Percentiles rank a stretch among this genome's conserved stretches.
These are phyloP conservation scores for Leontocebus nigricollis DNA, from an alignment of 2,797 vertebrate species.

Conservation along the genomic window DNA sequence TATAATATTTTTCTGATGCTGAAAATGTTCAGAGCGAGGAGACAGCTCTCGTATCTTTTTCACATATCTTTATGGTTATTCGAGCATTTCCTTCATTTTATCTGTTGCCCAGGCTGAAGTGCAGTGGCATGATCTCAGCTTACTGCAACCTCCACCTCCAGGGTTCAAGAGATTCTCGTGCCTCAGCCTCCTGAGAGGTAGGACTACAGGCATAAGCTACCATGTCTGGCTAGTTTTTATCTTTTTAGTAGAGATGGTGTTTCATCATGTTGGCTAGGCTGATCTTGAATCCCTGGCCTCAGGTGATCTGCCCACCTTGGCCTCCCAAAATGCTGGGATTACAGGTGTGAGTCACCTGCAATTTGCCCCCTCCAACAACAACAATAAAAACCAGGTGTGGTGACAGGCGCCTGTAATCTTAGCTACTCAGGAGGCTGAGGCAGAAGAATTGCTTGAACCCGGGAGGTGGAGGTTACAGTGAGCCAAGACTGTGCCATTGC, in stretches of 20 bases:
- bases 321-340: no score
- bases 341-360: no score
- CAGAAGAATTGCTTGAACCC: background rate
- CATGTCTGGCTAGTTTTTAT: no score
- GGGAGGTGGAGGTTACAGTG: background rate
- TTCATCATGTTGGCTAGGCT: no score
- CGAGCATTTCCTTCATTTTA: background rate
- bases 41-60: background rate
- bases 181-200: no score
- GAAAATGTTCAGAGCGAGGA: background rate
- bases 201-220: no score
- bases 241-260: no score
- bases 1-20: background rate
- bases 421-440: background rate
- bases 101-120: background rate
- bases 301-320: no score
- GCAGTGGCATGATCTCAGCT: background rate
- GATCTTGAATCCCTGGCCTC: no score
- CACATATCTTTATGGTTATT: background rate
- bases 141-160: background rate
- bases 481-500: background rate
- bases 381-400: background rate
- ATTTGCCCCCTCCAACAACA: no score
- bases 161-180: no score
- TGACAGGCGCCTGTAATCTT: background rate